Evolutionary conservation across 2,888 invertebrate genomes (phyloP).

Genomic region (Anorthoa munda): DNA sequence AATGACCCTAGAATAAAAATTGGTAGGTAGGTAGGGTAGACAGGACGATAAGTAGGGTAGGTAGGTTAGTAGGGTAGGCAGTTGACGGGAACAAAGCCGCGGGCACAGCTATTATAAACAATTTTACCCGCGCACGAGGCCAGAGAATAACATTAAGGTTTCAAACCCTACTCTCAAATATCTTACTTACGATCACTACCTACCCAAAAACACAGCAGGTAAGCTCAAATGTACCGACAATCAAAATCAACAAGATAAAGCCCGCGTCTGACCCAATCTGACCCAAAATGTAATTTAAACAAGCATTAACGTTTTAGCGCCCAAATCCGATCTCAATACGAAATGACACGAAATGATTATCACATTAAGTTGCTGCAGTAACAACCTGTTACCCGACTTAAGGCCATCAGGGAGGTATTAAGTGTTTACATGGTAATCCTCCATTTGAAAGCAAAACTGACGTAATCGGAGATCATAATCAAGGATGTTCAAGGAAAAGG

Average conservation of each 20-base stretch:
- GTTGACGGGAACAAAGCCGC: no score
- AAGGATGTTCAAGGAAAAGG: conserved; percentile 37
- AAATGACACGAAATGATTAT: conserved; percentile 53
- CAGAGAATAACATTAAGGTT: no score
- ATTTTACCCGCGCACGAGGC: no score
- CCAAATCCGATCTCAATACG: conserved; percentile 46
- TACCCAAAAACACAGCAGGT: no score
- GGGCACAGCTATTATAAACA: no score
- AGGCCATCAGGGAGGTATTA: conserved; percentile 68
- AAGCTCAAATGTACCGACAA: no score
- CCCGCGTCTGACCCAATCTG: conserved; percentile 28
- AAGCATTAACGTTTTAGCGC: conserved; percentile 38
- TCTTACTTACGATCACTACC: no score
- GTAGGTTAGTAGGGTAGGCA: no score
- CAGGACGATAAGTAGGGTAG: no score
- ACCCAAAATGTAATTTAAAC: conserved; percentile 43
- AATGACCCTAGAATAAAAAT: no score
- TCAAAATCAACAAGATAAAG: conserved; percentile 16
- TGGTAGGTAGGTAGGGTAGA: no score
- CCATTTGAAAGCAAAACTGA: conserved; percentile 70
- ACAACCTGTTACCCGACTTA: conserved; percentile 61
- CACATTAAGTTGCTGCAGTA: conserved; percentile 61
- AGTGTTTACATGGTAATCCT: conserved; percentile 72
- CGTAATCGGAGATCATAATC: conserved; percentile 69
- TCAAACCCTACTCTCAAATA: no score